Conservation (phyloP, 2,797 vertebrate species). For the Tamandua tetradactyla region DNA sequence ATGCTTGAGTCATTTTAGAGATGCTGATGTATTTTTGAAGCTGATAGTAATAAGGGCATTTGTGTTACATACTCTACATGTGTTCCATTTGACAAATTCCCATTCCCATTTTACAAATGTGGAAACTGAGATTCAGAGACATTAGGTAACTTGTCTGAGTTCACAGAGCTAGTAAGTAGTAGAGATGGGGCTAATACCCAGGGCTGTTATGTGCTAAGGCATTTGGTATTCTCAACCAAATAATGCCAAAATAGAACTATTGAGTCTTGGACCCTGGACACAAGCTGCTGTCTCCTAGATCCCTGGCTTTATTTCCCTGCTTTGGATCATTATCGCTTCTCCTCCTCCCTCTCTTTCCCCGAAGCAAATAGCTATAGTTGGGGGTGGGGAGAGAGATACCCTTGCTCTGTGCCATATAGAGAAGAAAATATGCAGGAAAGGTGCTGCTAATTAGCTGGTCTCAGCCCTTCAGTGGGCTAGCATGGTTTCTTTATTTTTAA, state of each 20-base stretch:
- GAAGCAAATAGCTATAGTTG: constrained; percentile 52
- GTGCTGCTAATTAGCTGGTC: constrained; percentile 73
- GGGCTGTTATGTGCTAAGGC: not conserved
- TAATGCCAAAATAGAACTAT: not conserved
- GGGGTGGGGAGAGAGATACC: not conserved
- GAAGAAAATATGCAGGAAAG: constrained; percentile 63
- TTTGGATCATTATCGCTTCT: constrained; percentile 31
- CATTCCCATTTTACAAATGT: not conserved
- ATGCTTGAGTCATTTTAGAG: not conserved
- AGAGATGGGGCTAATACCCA: not conserved
- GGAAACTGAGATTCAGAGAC: not conserved
- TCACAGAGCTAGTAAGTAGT: not conserved
- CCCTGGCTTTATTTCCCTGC: constrained; percentile 1
- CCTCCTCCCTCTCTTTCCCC: not conserved
- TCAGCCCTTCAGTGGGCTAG: constrained; percentile 52
- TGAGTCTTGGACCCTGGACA: not conserved
- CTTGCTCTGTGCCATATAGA: constrained; percentile 20
- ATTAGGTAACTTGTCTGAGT: not conserved
- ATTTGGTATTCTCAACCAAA: not conserved
- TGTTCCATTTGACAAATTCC: not conserved
- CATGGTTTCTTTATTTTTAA: constrained; percentile 75
- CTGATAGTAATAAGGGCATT: not conserved
- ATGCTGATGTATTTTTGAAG: not conserved
- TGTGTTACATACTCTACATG: not conserved
- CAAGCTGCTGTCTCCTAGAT: not conserved